phyloP scores from a whole-genome alignment of 2,888 invertebrate genomes.

The Tillus elongatus region DNA sequence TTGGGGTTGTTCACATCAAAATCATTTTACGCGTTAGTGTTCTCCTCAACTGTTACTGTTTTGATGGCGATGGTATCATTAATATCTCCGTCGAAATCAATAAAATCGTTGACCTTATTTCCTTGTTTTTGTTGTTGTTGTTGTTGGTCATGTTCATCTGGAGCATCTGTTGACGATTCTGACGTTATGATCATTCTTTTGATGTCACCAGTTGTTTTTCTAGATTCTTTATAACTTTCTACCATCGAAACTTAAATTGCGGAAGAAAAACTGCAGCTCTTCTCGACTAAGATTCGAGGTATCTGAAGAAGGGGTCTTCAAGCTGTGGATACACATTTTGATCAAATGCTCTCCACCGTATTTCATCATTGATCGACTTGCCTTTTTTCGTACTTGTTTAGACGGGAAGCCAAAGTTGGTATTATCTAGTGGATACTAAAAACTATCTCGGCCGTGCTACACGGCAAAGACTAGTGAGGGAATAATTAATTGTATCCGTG shows the following conservation, averaged over 20 bases:
- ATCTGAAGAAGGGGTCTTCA: constrained; percentile 1
- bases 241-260: constrained; percentile 7
- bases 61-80: too few relatives aligned
- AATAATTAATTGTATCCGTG: constrained; percentile 7
- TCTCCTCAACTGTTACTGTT: constrained; percentile 5
- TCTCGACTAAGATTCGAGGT: background rate
- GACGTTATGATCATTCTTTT: constrained; percentile 5
- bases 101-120: constrained; percentile 6
- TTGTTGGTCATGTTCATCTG: too few relatives aligned
- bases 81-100: too few relatives aligned
- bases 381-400: too few relatives aligned
- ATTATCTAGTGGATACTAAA: too few relatives aligned
- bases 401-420: too few relatives aligned
- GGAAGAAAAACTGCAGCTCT: constrained; percentile 1
- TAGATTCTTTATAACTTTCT: constrained; percentile 1
- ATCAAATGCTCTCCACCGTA: constrained; percentile 3
- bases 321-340: constrained; percentile 3
- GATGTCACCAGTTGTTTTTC: constrained; percentile 4
- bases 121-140: constrained; percentile 5
- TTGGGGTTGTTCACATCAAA: constrained; percentile 8
- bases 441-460: too few relatives aligned
- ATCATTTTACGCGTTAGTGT: background rate
- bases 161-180: background rate
- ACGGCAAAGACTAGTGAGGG: too few relatives aligned
- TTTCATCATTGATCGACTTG: too few relatives aligned